Evolutionary conservation across 2,888 invertebrate genomes (phyloP).

Genomic region (Caenorhabditis wallacei): DNA sequence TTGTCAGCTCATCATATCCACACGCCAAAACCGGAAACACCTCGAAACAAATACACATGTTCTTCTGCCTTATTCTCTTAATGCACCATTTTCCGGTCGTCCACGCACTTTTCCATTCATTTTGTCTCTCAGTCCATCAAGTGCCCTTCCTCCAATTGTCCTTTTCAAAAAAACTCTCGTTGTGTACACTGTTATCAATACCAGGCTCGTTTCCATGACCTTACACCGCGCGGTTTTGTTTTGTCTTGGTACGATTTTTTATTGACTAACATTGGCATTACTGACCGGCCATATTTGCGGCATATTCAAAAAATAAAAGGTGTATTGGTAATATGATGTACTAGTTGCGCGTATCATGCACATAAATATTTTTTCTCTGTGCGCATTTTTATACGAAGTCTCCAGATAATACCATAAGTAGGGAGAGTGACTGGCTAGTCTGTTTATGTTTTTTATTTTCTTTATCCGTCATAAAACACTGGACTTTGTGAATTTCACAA

Average conservation of each 20-base stretch:
- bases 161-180: conserved; percentile 40
- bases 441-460: conserved; percentile 1
- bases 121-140: conserved; percentile 46
- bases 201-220: conserved; percentile 61
- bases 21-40: conserved; percentile 59
- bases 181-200: conserved; percentile 64
- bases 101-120: conserved; percentile 38
- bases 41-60: conserved; percentile 62
- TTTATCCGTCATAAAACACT: background rate
- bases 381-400: conserved; percentile 10
- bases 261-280: conserved; percentile 41
- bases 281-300: conserved; percentile 45
- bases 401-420: conserved; percentile 57
- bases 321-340: conserved; percentile 3
- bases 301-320: conserved; percentile 54
- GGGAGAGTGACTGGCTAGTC: conserved; percentile 7
- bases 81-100: conserved; percentile 60
- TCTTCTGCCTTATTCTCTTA: conserved; percentile 12
- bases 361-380: conserved; percentile 26
- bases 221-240: conserved; percentile 45
- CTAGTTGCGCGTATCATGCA: conserved; percentile 38
- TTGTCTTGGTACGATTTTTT: conserved; percentile 40
- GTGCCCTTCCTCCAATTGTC: conserved; percentile 32
- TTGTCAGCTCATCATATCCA: conserved; percentile 12
- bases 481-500: background rate